Evolutionary conservation across 2,888 invertebrate genomes (phyloP).

Genomic region (Ceraclea dissimilis): DNA sequence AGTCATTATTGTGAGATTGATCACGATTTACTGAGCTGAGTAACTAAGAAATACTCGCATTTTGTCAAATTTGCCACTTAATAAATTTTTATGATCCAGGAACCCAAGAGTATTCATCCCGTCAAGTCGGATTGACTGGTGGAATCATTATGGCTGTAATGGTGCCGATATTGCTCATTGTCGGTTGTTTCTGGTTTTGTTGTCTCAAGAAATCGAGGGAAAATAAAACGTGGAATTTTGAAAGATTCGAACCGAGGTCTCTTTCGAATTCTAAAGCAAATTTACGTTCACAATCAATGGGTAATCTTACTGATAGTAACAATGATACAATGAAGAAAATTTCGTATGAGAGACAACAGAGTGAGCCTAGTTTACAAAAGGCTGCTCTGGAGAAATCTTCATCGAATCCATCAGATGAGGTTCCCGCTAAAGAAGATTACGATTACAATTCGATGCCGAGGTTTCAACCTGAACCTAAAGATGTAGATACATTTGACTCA

Average conservation of each 20-base stretch:
- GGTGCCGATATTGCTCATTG: constrained; percentile 53
- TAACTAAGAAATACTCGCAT: not conserved
- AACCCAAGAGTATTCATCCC: constrained; percentile 62
- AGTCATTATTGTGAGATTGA: no score
- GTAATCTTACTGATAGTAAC: constrained; percentile 47
- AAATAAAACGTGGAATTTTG: constrained; percentile 41
- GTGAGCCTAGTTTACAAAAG: constrained; percentile 35
- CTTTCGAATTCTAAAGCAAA: constrained; percentile 53
- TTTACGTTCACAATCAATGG: constrained; percentile 46
- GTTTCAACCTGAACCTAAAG: constrained; percentile 19
- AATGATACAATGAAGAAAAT: constrained; percentile 27
- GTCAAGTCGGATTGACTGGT: constrained; percentile 65
- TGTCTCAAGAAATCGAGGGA: constrained; percentile 55
- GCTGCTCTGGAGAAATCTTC: constrained; percentile 29
- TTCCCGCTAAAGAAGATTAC: not conserved
- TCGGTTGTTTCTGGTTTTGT: constrained; percentile 56
- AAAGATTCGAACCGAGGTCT: constrained; percentile 50
- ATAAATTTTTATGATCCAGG: constrained; percentile 34
- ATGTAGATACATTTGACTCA: constrained; percentile 46
- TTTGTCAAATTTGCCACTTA: not conserved
- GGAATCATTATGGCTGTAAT: constrained; percentile 66
- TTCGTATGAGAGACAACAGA: constrained; percentile 34
- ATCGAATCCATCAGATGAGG: not conserved
- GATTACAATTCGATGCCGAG: not conserved
- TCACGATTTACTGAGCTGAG: no score